Percentiles rank a stretch among this genome's conserved stretches.
These are phyloP conservation scores for Channa striata DNA, from an alignment of 2,797 vertebrate species.

Conservation along the genomic window DNA sequence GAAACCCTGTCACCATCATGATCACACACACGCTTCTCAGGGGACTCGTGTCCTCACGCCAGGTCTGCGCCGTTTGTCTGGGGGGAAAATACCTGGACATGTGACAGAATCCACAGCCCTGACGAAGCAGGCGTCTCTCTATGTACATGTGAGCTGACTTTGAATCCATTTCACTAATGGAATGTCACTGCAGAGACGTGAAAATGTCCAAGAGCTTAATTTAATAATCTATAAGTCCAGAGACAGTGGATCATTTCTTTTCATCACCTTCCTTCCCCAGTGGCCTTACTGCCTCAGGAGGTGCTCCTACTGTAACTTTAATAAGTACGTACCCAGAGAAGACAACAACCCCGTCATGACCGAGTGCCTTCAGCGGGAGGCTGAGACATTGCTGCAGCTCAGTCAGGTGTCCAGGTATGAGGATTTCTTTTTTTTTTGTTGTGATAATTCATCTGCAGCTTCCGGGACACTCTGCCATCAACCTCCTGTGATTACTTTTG, in stretches of 20 bases:
- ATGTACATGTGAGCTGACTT: conserved; percentile 84
- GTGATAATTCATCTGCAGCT: background rate
- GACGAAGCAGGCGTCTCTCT: conserved; percentile 78
- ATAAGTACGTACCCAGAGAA: conserved; percentile 89
- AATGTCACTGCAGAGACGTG: background rate
- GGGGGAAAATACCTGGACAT: background rate
- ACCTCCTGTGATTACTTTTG: background rate
- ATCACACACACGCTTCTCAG: conserved; percentile 13
- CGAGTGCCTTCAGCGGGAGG: conserved; percentile 87
- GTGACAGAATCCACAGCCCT: background rate
- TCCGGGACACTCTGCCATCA: background rate
- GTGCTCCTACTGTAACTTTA: conserved; percentile 96
- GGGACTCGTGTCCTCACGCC: conserved; percentile 8
- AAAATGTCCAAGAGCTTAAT: background rate
- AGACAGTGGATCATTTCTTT: background rate
- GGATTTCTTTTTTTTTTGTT: conserved; percentile 20
- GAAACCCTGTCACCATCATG: background rate
- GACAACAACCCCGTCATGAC: conserved; percentile 82
- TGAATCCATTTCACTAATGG: background rate
- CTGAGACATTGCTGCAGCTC: conserved; percentile 84
- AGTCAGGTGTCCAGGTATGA: conserved; percentile 87
- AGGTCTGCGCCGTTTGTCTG: conserved; percentile 33
- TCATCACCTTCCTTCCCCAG: conserved; percentile 66
- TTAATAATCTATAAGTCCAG: background rate
- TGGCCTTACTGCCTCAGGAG: conserved; percentile 95